Evolutionary conservation across 2,888 invertebrate species (phyloP).

Genomic region (Uloborus plumipes): DNA sequence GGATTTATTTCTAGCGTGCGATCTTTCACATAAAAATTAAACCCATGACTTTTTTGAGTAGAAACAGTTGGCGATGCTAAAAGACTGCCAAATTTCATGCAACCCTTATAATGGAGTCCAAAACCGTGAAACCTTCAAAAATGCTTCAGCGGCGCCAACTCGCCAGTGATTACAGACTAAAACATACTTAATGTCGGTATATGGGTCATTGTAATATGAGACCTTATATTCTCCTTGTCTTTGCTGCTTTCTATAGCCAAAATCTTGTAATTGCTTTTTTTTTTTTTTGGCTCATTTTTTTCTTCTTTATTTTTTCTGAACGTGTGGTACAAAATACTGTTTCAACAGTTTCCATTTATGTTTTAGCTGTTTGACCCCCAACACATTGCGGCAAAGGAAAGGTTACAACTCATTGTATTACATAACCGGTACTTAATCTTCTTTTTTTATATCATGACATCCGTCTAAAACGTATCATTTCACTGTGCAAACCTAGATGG

Average conservation of each 20-base stretch:
- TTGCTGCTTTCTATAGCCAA: not conserved
- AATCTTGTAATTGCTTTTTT: no score
- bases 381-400: slow-evolving; percentile 25
- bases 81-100: slow-evolving; percentile 4
- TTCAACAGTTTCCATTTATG: slow-evolving; percentile 46
- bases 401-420: slow-evolving; percentile 21
- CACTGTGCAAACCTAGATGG: not conserved
- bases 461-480: slow-evolving; percentile 37
- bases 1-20: no score
- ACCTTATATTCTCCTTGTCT: slow-evolving; percentile 10
- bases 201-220: slow-evolving; percentile 57
- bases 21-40: no score
- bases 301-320: not conserved
- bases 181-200: slow-evolving; percentile 59
- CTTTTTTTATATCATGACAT: slow-evolving; percentile 21
- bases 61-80: slow-evolving; percentile 1
- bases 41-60: no score
- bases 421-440: slow-evolving; percentile 34
- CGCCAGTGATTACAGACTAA: slow-evolving; percentile 52
- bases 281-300: no score
- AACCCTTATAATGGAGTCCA: slow-evolving; percentile 39
- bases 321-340: slow-evolving; percentile 30
- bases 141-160: slow-evolving; percentile 54
- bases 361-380: slow-evolving; percentile 40
- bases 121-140: slow-evolving; percentile 30